Conservation (phyloP, 2,797 vertebrate species). For the Myotis pilosus region DNA sequence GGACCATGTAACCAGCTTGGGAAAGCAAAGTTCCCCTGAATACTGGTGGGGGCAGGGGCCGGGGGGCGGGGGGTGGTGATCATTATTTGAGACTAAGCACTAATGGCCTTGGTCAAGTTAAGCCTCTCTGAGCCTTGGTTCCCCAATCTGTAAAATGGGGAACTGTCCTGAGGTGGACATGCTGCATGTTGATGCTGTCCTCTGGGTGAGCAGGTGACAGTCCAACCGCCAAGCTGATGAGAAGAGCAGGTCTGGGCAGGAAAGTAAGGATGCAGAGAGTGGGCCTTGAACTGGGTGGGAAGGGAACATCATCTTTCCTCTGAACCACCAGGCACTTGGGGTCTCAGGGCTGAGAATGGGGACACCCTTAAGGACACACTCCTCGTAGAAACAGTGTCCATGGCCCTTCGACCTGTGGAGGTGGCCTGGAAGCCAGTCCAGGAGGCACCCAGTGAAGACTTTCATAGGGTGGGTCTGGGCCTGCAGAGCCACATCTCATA, state of each 20-base stretch:
- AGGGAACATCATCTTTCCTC: background rate
- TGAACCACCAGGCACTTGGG: background rate
- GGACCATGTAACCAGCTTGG: background rate
- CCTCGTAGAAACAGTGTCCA: background rate
- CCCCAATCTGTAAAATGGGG: background rate
- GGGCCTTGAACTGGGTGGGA: background rate
- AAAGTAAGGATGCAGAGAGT: background rate
- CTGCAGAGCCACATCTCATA: background rate
- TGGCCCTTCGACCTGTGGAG: background rate
- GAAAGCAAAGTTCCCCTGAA: background rate
- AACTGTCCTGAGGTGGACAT: background rate
- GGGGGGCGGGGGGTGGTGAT: too few species aligned
- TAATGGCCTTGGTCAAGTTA: too few species aligned
- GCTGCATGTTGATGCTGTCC: background rate
- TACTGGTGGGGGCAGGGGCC: too few species aligned
- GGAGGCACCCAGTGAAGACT: background rate
- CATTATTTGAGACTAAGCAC: background rate
- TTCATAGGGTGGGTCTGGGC: background rate
- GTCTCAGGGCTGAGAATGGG: background rate
- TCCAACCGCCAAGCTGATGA: background rate
- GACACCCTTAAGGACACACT: accelerated
- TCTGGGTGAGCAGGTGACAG: background rate
- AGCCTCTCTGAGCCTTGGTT: too few species aligned
- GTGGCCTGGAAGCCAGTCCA: background rate
- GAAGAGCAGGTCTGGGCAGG: background rate